These are phyloP conservation scores for Clarias batrachus DNA, from an alignment of 2,113 vertebrate genomes.

Conservation along the genomic window DNA sequence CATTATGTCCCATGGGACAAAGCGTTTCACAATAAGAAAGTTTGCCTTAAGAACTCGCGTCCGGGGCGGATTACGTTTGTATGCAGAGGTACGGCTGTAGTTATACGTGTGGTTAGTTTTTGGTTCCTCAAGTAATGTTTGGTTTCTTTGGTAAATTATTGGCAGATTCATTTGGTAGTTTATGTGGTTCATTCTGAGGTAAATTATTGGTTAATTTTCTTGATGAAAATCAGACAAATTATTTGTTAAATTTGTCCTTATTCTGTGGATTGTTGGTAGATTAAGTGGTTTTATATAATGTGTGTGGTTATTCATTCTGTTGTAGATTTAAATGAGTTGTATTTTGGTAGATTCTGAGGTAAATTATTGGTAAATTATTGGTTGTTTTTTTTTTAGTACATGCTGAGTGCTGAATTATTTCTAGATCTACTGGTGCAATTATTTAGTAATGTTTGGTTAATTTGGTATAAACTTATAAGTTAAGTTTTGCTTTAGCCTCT, in stretches of 20 bases:
- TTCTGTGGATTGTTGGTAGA: not conserved
- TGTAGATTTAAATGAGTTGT: not conserved
- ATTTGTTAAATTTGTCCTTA: not conserved
- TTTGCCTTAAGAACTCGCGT: too few species aligned
- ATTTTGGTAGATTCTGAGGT: not conserved
- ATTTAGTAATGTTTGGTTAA: not conserved
- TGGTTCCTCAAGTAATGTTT: not conserved
- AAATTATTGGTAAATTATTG: not conserved
- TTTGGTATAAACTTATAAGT: not conserved
- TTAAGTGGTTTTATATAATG: too few species aligned
- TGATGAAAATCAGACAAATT: too few species aligned
- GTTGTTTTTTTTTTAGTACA: not conserved
- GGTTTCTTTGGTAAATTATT: not conserved
- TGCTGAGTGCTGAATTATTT: not conserved
- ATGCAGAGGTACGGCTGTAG: too few species aligned
- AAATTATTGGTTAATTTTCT: not conserved
- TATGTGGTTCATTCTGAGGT: not conserved
- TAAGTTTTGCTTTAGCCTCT: not conserved
- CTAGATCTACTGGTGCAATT: not conserved
- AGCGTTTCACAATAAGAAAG: too few species aligned
- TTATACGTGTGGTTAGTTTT: too few species aligned
- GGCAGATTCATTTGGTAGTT: too few species aligned
- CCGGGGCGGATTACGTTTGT: too few species aligned
- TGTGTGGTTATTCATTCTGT: not conserved
- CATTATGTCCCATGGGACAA: too few species aligned